phyloP scores from a whole-genome alignment of 2,113 vertebrate species.

The Cinclus mexicanus region DNA sequence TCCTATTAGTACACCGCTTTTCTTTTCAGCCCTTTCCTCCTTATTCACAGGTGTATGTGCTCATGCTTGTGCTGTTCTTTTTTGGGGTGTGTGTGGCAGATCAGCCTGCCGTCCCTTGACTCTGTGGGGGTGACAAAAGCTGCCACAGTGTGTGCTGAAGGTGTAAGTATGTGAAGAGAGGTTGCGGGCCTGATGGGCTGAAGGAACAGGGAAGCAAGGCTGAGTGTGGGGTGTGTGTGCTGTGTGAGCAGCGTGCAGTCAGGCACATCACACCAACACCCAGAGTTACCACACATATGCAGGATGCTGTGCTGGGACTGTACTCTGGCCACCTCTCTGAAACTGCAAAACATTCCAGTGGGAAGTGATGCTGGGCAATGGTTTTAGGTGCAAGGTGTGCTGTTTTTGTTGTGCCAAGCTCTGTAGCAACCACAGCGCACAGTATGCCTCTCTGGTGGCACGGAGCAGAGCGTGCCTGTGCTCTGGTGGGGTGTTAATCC shows the following conservation, averaged over 20 bases:
- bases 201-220: not conserved
- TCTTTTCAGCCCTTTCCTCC: rapidly evolving
- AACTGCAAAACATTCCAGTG: not conserved
- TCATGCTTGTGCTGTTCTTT: not conserved
- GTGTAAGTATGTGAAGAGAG: rapidly evolving
- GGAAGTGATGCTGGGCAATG: not conserved
- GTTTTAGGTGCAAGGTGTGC: rapidly evolving
- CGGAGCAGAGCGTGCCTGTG: rapidly evolving
- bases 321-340: rapidly evolving
- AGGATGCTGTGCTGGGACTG: rapidly evolving
- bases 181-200: not conserved
- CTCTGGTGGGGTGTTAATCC: not conserved
- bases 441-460: rapidly evolving
- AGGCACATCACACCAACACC: rapidly evolving
- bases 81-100: not conserved
- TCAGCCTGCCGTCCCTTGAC: too few species aligned
- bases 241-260: rapidly evolving
- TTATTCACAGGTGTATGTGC: not conserved
- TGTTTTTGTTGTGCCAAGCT: not conserved
- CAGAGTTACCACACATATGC: rapidly evolving
- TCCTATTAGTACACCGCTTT: not conserved
- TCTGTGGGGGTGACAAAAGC: not conserved
- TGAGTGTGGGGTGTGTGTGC: rapidly evolving
- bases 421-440: rapidly evolving
- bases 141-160: rapidly evolving